Evolutionary conservation across 2,888 invertebrate genomes (phyloP).

Genomic region (Artemia sinica): DNA sequence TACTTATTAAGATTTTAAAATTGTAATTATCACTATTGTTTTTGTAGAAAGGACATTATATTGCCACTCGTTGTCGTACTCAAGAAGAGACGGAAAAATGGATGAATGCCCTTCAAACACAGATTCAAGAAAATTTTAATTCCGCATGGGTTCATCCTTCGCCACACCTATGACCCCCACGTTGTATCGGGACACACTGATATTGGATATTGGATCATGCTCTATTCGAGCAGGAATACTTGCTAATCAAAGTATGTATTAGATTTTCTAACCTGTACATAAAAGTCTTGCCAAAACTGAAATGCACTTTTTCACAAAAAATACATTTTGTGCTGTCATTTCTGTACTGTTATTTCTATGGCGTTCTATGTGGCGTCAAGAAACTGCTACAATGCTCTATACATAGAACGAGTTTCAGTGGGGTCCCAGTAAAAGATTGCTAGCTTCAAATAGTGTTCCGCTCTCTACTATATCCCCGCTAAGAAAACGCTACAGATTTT

Average conservation of each 20-base stretch:
- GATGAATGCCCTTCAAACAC: conserved; percentile 37
- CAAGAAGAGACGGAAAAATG: conserved; percentile 35
- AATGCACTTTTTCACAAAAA: no score
- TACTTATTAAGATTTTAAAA: conserved; percentile 15
- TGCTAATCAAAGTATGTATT: conserved; percentile 33
- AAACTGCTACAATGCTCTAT: no score
- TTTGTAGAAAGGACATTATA: conserved; percentile 36
- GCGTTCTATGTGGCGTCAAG: no score
- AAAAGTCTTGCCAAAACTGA: no score
- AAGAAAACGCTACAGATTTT: no score
- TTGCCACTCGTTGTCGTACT: conserved; percentile 35
- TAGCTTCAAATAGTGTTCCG: no score
- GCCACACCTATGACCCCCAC: conserved; percentile 29
- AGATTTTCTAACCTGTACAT: background rate
- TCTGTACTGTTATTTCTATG: no score
- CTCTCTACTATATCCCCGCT: no score
- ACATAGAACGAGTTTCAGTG: no score
- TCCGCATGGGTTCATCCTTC: conserved; percentile 37
- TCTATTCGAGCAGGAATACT: conserved; percentile 40
- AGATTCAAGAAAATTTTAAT: conserved; percentile 33
- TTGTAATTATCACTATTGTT: conserved; percentile 16
- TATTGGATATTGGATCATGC: conserved; percentile 40
- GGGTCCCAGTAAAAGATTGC: no score
- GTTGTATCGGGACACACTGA: conserved; percentile 34
- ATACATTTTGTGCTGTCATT: no score